Conservation (phyloP, 2,888 invertebrate genomes). For the Celastrina argiolus region DNA sequence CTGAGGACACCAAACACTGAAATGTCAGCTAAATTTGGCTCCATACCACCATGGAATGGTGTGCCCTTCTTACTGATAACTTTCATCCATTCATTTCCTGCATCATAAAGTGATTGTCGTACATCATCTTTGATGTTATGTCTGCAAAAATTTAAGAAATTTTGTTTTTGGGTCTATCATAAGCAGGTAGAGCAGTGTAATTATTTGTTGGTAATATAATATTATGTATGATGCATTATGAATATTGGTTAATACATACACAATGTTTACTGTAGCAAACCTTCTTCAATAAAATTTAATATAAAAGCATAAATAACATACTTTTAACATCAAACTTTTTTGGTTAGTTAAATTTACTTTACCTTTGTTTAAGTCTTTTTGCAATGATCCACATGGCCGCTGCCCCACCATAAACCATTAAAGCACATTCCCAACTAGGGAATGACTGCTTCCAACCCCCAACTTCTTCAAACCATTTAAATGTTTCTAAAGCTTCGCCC, state of each 20-base stretch:
- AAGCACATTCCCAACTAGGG: constrained; percentile 87
- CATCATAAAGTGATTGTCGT: constrained; percentile 92
- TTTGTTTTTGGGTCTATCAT: no score
- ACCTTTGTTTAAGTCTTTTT: constrained; percentile 91
- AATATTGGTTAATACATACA: no score
- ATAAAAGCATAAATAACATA: no score
- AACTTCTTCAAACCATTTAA: constrained; percentile 94
- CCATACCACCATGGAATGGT: constrained; percentile 89
- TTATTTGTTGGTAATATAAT: no score
- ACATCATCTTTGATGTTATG: constrained; percentile 93
- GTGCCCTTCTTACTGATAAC: constrained; percentile 83
- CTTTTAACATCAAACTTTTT: no score
- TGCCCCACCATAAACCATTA: constrained; percentile 96
- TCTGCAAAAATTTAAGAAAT: constrained; percentile 53
- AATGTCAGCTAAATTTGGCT: constrained; percentile 95
- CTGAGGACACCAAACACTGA: constrained; percentile 93
- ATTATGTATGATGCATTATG: background rate
- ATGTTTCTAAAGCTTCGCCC: constrained; percentile 92
- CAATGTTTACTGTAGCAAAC: no score
- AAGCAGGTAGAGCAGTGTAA: no score
- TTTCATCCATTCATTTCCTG: constrained; percentile 87
- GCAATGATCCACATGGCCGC: constrained; percentile 95
- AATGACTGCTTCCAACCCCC: constrained; percentile 96
- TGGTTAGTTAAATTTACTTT: constrained; percentile 32
- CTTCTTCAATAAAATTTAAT: no score